Evolutionary conservation across 2,888 invertebrate species (phyloP).

Genomic region (Sinentomon sp.): DNA sequence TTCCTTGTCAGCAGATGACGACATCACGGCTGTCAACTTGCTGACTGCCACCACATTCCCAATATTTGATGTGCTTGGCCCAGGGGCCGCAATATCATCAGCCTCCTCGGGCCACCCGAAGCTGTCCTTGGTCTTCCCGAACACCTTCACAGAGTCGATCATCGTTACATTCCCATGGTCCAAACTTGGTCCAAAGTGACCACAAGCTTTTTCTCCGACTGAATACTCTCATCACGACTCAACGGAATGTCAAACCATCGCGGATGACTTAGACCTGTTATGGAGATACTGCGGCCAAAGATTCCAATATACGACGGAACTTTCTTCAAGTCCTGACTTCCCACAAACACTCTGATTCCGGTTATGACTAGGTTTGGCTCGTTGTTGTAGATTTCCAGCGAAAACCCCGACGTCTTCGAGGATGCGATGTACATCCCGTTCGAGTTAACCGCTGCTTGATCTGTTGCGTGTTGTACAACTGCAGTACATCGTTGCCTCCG

Average conservation of each 20-base stretch:
- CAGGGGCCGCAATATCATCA: constrained; percentile 45
- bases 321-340: constrained; percentile 48
- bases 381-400: constrained; percentile 57
- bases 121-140: constrained; percentile 78
- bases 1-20: too few relatives aligned
- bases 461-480: constrained; percentile 78
- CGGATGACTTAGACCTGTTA: constrained; percentile 38
- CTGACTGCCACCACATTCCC: constrained; percentile 15
- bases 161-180: constrained; percentile 68
- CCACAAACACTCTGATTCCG: constrained; percentile 58
- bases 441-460: constrained; percentile 71
- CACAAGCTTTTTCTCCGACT: constrained; percentile 66
- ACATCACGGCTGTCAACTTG: constrained; percentile 20
- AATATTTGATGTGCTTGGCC: constrained; percentile 18
- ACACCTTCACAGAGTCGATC: constrained; percentile 75
- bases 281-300: constrained; percentile 42
- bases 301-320: constrained; percentile 51
- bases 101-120: constrained; percentile 93
- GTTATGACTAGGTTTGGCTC: constrained; percentile 71
- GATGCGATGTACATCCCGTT: constrained; percentile 72
- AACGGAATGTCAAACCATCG: constrained; percentile 91
- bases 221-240: constrained; percentile 71
- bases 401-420: constrained; percentile 67
- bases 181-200: constrained; percentile 59
- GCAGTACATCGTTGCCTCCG: constrained; percentile 76